Percentiles rank a stretch among this genome's conserved stretches.
Conservation (phyloP, 2,888 invertebrate genomes). For the Balanococcus diminutus region DNA sequence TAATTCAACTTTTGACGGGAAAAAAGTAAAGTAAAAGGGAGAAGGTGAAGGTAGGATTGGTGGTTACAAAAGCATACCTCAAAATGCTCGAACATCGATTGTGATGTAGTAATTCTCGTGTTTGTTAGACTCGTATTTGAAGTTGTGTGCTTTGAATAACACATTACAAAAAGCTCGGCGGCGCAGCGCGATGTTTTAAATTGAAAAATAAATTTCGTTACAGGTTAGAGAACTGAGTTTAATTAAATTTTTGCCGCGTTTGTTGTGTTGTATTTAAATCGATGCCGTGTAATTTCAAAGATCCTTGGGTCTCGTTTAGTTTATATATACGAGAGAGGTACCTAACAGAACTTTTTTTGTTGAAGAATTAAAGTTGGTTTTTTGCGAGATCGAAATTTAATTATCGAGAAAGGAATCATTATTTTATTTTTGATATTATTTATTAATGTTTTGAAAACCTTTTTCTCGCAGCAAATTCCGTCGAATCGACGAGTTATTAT, state of each 20-base stretch:
- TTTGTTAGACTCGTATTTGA: not conserved
- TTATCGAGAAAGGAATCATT: no score
- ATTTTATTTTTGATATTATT: not conserved
- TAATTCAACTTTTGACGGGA: not conserved
- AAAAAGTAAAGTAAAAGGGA: not conserved
- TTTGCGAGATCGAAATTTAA: not conserved
- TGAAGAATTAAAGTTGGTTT: not conserved
- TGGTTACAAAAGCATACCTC: no score
- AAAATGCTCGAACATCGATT: not conserved
- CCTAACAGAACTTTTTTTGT: not conserved
- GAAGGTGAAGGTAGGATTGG: not conserved
- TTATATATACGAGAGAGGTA: not conserved
- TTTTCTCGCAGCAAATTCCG: no score
- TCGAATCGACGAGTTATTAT: no score
- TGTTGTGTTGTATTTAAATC: not conserved
- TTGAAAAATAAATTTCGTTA: slow-evolving; percentile 19
- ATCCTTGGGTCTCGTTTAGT: not conserved
- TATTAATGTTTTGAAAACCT: not conserved
- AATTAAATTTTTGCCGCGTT: slow-evolving; percentile 7
- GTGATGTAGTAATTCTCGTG: not conserved
- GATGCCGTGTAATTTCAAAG: slow-evolving; percentile 11
- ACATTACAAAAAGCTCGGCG: not conserved
- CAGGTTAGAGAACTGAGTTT: not conserved
- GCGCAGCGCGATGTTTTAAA: not conserved
- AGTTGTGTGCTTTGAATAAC: not conserved